Percentiles rank a stretch among this genome's conserved stretches.
Conservation (phyloP, 2,888 invertebrate genomes). For the Agapostemon virescens region DNA sequence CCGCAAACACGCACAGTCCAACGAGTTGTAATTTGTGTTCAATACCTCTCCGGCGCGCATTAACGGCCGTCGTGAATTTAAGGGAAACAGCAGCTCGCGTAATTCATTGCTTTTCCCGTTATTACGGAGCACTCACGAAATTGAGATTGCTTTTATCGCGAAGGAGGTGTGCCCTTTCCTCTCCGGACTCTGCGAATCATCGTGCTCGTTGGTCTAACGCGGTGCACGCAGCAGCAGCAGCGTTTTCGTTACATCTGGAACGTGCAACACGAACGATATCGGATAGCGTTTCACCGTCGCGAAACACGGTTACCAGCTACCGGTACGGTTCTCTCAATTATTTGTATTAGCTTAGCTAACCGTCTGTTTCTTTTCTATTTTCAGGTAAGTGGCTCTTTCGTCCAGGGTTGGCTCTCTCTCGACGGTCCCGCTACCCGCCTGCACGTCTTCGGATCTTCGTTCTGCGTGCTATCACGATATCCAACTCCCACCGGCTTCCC, state of each 20-base stretch:
- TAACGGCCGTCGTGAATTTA: not conserved
- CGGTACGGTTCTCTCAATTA: constrained; percentile 55
- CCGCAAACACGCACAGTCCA: not conserved
- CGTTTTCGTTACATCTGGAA: constrained; percentile 27
- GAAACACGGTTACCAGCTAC: constrained; percentile 37
- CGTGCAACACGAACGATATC: constrained; percentile 23
- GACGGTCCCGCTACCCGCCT: constrained; percentile 13
- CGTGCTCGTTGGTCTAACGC: not conserved
- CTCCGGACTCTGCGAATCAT: constrained; percentile 8
- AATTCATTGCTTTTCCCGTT: not conserved
- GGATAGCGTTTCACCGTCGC: constrained; percentile 3
- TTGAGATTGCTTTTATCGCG: constrained; percentile 10
- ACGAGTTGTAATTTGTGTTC: not conserved
- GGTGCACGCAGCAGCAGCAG: not conserved
- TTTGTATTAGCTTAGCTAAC: constrained; percentile 70
- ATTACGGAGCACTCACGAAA: constrained; percentile 16
- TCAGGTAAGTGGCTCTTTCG: constrained; percentile 69
- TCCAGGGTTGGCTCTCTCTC: constrained; percentile 37
- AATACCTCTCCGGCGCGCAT: not conserved
- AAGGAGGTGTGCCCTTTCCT: not conserved
- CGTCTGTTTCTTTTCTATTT: constrained; percentile 69
- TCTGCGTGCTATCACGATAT: constrained; percentile 49
- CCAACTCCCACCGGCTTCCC: constrained; percentile 8
- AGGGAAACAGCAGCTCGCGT: not conserved
- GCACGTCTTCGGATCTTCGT: not conserved